phyloP scores from a whole-genome alignment of 2,113 vertebrate genomes.

The Sapajus apella region DNA sequence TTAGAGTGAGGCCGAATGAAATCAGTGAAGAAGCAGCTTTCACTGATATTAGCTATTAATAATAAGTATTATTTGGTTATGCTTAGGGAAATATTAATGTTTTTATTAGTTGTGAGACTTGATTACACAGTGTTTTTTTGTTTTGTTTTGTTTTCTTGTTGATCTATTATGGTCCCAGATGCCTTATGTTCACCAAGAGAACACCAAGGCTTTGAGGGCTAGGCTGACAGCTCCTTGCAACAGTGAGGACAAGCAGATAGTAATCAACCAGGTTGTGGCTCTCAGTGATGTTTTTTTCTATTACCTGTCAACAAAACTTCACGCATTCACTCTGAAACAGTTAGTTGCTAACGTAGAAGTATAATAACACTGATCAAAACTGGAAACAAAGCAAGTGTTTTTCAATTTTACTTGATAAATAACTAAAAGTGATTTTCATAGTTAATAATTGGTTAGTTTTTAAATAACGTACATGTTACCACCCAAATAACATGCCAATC shows the following conservation, averaged over 20 bases:
- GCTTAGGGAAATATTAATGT: not conserved
- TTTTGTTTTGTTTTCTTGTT: not conserved
- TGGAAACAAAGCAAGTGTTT: not conserved
- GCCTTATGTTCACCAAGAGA: not conserved
- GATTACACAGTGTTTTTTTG: not conserved
- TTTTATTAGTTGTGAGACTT: not conserved
- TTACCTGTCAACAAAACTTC: not conserved
- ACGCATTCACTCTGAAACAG: not conserved
- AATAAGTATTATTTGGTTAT: not conserved
- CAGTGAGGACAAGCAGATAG: fast-evolving
- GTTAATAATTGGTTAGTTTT: not conserved
- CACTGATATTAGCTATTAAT: too few relatives aligned
- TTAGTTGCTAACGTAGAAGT: not conserved
- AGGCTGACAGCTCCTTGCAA: not conserved
- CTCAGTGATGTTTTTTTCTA: not conserved
- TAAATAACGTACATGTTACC: not conserved
- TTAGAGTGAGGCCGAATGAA: not conserved
- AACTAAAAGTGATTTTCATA: not conserved
- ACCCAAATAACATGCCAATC: not conserved
- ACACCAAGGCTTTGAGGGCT: not conserved
- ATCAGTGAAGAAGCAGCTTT: not conserved
- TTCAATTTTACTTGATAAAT: not conserved
- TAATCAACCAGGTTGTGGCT: not conserved
- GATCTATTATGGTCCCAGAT: not conserved
- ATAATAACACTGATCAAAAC: not conserved